Evolutionary conservation across 2,797 vertebrate genomes (phyloP).

Genomic region (Chromobotia macracanthus): DNA sequence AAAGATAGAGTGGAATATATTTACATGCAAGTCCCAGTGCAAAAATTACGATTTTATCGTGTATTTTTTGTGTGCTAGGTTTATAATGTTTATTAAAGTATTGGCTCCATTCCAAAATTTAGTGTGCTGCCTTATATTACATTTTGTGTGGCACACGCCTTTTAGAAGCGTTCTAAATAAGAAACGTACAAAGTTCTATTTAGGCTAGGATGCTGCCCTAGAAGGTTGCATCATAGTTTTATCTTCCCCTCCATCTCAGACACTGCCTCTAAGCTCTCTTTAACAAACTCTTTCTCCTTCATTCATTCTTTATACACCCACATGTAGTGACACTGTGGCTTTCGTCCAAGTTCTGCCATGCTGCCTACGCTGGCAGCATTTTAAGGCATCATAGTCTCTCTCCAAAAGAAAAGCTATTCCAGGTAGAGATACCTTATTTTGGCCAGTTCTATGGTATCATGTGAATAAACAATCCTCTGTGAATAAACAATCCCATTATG

Average conservation of each 20-base stretch:
- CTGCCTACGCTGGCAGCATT: slow-evolving; percentile 11
- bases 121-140: no score
- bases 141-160: no score
- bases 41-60: not conserved
- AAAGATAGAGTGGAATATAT: not conserved
- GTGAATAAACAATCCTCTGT: no score
- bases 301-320: slow-evolving; percentile 36
- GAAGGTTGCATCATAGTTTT: not conserved
- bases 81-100: no score
- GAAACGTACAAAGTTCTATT: not conserved
- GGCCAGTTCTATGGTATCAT: not conserved
- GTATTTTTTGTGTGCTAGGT: no score
- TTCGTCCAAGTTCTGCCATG: slow-evolving; percentile 9
- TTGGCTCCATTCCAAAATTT: no score
- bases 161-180: not conserved
- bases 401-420: not conserved
- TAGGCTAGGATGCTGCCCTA: slow-evolving; percentile 3
- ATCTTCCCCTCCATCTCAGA: not conserved
- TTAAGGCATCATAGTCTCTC: slow-evolving; percentile 4
- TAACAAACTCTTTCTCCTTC: not conserved
- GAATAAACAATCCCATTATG: no score
- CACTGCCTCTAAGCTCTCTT: not conserved
- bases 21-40: not conserved
- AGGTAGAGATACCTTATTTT: not conserved
- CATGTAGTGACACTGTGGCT: slow-evolving; percentile 4